These are phyloP conservation scores for Sebastes taczanowskii DNA, from an alignment of 2,797 vertebrate species.

Conservation along the genomic window DNA sequence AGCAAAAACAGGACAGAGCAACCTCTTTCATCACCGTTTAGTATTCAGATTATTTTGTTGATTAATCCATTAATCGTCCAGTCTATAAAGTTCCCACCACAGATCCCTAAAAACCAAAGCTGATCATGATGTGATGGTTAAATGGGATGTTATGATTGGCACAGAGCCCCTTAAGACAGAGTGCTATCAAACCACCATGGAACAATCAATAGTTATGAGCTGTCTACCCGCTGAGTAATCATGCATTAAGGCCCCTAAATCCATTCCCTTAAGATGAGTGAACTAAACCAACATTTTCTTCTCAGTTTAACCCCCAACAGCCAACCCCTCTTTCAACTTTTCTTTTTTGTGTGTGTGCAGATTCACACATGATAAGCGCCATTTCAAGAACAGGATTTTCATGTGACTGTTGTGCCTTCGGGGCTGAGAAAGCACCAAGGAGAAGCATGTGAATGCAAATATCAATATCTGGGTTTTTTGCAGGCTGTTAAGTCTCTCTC, in stretches of 20 bases:
- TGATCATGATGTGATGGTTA: constrained; percentile 46
- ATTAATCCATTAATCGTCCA: background rate
- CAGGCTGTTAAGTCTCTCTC: background rate
- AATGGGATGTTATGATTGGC: constrained; percentile 58
- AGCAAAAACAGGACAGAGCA: background rate
- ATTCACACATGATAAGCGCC: constrained; percentile 55
- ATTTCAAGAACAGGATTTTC: constrained; percentile 54
- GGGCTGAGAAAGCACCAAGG: constrained; percentile 16
- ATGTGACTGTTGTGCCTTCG: constrained; percentile 73
- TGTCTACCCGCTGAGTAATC: constrained; percentile 68
- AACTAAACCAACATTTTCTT: constrained; percentile 35
- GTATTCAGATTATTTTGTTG: background rate
- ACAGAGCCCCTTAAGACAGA: constrained; percentile 45
- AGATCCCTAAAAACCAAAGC: background rate
- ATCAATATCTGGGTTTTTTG: constrained; percentile 25
- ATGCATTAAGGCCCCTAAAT: constrained; percentile 56
- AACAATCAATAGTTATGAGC: constrained; percentile 74
- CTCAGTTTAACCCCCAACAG: background rate
- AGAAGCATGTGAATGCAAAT: constrained; percentile 32
- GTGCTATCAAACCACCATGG: constrained; percentile 58
- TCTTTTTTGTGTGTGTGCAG: background rate
- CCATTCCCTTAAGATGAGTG: constrained; percentile 47
- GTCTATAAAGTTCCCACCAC: background rate
- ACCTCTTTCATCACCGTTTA: background rate
- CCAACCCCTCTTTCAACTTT: background rate